Evolutionary conservation across 2,888 invertebrate genomes (phyloP), one percentile per base, ranked within the genome.

Genomic region (Orchestes rusci): DNA sequence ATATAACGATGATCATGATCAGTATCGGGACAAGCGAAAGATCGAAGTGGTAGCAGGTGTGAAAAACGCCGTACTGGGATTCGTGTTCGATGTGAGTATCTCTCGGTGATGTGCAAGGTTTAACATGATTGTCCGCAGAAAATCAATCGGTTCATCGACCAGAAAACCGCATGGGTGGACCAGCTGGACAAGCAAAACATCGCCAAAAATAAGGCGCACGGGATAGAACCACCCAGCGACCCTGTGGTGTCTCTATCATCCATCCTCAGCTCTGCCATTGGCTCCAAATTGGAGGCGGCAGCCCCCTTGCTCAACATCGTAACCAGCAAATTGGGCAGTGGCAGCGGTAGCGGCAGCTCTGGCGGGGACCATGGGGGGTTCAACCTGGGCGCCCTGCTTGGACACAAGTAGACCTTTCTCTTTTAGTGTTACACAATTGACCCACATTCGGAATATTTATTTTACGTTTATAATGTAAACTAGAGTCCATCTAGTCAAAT

Each of bases 81-180:
- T 86, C 68, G 83, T 87, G 27, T 88, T 88, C 66, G 83, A 86
- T 70, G 87, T 87, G 78, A 85, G 74, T 75, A 62, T 20, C 23
- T 4, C 16, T 10, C 16, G 32, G 3, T 29, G 18, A 39, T 19
- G 5, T 38, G n/a, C 23, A 13, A 23, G 10, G 10, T 23, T 7
- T 23, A 23, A 23, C 23, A 7, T 23, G 10, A 7, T 23, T 23
- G 10, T 56, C 61, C 75, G 53, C 74, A 87, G 87, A 87, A 87
- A 82, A 76, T 87, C 72, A 85, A 87, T 71, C 79, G 81, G 52
- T 75, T 86, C 68, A 75, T 88, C 69, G 87, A 88, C 61, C 78
- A 84, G 38, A 87, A 87, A 70, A 87, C 85, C 28, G 75, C 76
- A 20, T 76, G 81, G 56, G 73, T 88, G 47, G 73, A 76, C 42